These are phyloP conservation scores for Argya squamiceps DNA, from an alignment of 2,797 vertebrate genomes.

Conservation along the genomic window DNA sequence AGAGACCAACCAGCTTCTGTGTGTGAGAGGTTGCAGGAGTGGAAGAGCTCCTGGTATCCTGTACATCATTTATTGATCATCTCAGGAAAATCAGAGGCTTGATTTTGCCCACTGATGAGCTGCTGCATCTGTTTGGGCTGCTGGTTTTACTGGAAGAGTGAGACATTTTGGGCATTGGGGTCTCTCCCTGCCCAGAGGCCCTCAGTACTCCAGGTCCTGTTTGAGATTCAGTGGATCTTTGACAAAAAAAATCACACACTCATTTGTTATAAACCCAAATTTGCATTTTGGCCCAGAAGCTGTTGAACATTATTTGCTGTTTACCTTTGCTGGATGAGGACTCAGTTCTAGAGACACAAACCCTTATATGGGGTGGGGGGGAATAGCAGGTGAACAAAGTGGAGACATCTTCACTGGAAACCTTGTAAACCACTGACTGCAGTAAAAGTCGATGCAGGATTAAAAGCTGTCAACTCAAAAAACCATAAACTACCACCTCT, in stretches of 20 bases:
- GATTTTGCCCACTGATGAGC: background rate
- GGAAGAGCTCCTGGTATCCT: background rate
- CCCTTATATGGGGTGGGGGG: background rate
- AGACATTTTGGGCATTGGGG: accelerated
- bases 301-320: background rate
- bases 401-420: background rate
- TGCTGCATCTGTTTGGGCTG: background rate
- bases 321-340: background rate
- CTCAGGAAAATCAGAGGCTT: background rate
- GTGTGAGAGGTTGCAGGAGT: background rate
- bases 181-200: background rate
- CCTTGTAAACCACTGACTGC: background rate
- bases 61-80: background rate
- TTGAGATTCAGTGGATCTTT: background rate
- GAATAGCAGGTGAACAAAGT: background rate
- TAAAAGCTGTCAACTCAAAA: conserved; percentile 1
- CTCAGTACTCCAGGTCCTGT: background rate
- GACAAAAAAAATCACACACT: background rate
- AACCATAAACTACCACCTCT: background rate
- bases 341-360: background rate
- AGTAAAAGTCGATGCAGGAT: background rate
- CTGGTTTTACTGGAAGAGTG: background rate
- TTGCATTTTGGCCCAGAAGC: background rate
- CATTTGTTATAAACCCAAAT: background rate
- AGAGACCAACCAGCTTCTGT: background rate